Base-by-base conservation (phyloP, 2,888 invertebrate species). In the Thymelicus sylvestris region DNA sequence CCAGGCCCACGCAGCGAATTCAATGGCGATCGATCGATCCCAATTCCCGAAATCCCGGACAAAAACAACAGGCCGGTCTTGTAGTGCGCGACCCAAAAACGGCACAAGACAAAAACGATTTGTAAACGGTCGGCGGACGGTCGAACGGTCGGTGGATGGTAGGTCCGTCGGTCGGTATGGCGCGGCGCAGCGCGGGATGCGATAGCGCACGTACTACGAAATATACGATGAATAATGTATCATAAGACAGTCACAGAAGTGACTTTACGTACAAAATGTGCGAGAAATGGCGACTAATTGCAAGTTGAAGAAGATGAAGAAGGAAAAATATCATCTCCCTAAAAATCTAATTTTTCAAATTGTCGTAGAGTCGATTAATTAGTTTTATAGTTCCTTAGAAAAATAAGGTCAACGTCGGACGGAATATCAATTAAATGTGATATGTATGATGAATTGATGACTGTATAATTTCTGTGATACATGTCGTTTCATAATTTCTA, bases 41-140 rank as follows among this genome's bases (percentile, higher is more conserved):
- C 67, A 15, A 41, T 67, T 67, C 61, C 67, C 48, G 67, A 67
- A 67, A 67, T 67, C 61, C 38, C 19, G 13, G 41, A 67, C 59
- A 61, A 67, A 67, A 67, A 67, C 67, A 67, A 50, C 67, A n/a
- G 67, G 7, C 48, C 59, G 60, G 52, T 48, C 50, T 15, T 8
- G 50, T 19, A 39, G 19, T 50, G 66, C 13, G 41, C 57, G 57
- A 57, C 57, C 31, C 61, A 67, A 67, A 66, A 67, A 61, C 66
- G 66, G 15, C 67, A 61, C 67, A 38, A 67, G 67, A 61, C 41
- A 64, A 60, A 67, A 67, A 61, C 59, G 15, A 60, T 57, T 57
- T 31, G 57, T 57, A 57, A 57, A 57, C 24, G 24, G 55, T 24
- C 13, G 57, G 10, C 7, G 15, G 52, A 19, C 52, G 52, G 52